phyloP scores from a whole-genome alignment of 1,140 invertebrate species.

The Leptinotarsa lineolata region DNA sequence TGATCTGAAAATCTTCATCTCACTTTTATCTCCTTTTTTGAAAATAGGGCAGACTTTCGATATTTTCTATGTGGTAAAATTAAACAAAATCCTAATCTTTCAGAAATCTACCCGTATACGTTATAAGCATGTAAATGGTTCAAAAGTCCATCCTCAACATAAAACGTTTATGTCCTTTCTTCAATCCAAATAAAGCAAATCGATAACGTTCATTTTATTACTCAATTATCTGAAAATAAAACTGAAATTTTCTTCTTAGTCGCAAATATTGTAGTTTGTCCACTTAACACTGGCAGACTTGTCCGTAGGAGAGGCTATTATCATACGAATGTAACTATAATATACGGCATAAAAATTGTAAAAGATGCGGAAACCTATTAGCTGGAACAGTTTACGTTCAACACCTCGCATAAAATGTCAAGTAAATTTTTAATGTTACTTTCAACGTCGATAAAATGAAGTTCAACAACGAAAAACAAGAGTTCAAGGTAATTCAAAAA shows the following conservation, averaged over 20 bases:
- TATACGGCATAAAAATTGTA: constrained; percentile 35
- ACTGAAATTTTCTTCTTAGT: constrained; percentile 34
- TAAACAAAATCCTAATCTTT: no score
- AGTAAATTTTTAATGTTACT: constrained; percentile 14
- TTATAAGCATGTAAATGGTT: no score
- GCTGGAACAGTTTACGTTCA: constrained; percentile 33
- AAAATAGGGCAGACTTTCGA: no score
- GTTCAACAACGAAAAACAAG: neutral
- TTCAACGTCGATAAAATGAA: neutral
- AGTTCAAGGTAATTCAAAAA: neutral
- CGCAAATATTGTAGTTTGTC: constrained; percentile 34
- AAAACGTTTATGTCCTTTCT: no score
- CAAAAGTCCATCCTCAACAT: no score
- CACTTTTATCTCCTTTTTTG: no score
- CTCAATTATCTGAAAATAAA: constrained; percentile 36
- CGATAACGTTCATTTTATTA: constrained; percentile 27
- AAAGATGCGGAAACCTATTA: constrained; percentile 32
- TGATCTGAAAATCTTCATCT: no score
- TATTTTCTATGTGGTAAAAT: no score
- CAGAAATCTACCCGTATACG: no score
- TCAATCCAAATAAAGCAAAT: neutral
- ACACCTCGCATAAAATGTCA: constrained; percentile 28
- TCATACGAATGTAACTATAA: constrained; percentile 44
- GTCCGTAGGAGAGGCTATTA: constrained; percentile 31
- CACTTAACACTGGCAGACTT: constrained; percentile 37